These are phyloP conservation scores for Andrena trimmerana DNA, from an alignment of 2,888 invertebrate species.

Conservation along the genomic window DNA sequence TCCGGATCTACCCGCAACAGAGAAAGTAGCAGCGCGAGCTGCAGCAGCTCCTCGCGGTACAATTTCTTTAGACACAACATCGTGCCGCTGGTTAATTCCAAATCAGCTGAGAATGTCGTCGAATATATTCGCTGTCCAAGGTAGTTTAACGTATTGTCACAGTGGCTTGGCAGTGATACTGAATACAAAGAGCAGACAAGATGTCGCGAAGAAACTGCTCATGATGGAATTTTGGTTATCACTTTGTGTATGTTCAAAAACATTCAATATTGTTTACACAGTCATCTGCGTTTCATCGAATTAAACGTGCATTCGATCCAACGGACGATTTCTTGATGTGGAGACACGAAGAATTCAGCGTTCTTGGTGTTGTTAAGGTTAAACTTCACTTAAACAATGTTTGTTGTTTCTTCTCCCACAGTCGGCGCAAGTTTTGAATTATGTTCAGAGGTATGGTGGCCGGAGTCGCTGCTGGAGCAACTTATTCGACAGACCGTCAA, in stretches of 20 bases:
- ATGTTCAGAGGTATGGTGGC: background rate
- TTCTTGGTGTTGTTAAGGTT: slow-evolving; percentile 27
- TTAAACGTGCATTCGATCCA: background rate
- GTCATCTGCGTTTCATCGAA: background rate
- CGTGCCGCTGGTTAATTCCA: slow-evolving; percentile 60
- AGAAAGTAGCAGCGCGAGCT: slow-evolving; percentile 93
- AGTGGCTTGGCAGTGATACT: slow-evolving; percentile 29
- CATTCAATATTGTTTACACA: background rate
- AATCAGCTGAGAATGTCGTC: slow-evolving; percentile 1
- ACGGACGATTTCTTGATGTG: background rate
- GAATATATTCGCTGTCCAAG: slow-evolving; percentile 15
- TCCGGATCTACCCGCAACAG: slow-evolving; percentile 92
- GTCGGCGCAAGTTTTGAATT: background rate
- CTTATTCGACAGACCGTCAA: slow-evolving; percentile 64
- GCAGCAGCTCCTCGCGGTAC: slow-evolving; percentile 92
- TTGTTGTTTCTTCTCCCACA: background rate
- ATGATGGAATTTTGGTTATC: slow-evolving; percentile 31
- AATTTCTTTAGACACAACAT: slow-evolving; percentile 94
- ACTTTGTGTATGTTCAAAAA: background rate
- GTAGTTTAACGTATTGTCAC: slow-evolving; percentile 58
- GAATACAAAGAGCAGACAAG: slow-evolving; percentile 10
- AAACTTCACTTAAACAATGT: slow-evolving; percentile 28
- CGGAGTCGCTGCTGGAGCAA: slow-evolving; percentile 13
- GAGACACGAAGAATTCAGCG: background rate
- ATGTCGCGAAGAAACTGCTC: slow-evolving; percentile 35